Conservation (phyloP, 2,113 vertebrate species). For the Scartelaos histophorus region DNA sequence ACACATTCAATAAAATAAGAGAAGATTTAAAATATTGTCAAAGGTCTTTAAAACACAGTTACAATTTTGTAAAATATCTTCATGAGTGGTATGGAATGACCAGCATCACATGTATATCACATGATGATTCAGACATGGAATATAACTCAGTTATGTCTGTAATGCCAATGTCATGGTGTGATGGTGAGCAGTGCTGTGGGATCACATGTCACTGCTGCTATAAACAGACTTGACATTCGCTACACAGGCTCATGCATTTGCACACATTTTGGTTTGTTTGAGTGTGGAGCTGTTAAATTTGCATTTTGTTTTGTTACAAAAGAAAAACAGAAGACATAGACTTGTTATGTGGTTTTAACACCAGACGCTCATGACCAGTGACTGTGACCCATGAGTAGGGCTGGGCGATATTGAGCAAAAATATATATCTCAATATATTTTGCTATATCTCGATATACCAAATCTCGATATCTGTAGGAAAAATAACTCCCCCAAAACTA, state of each 20-base stretch:
- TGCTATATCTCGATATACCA: too few relatives aligned
- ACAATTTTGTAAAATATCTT: too few relatives aligned
- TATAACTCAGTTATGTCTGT: neutral
- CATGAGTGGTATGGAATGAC: too few relatives aligned
- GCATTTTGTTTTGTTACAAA: neutral
- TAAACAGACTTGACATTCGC: neutral
- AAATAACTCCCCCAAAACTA: too few relatives aligned
- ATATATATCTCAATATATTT: too few relatives aligned
- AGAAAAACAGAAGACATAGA: neutral
- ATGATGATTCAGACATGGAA: neutral
- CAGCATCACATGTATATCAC: neutral
- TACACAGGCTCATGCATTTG: neutral
- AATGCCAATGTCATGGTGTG: neutral
- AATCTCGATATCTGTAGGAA: too few relatives aligned
- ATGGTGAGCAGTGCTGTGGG: neutral
- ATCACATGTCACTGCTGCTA: slow-evolving; percentile 2
- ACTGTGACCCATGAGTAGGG: too few relatives aligned
- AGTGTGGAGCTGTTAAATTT: neutral
- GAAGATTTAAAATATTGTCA: neutral
- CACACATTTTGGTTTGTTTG: neutral
- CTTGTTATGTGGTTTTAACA: neutral
- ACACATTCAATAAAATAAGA: neutral
- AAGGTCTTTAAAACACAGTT: too few relatives aligned
- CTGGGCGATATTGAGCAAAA: too few relatives aligned
- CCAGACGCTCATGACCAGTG: neutral